Percentiles rank a stretch among this genome's conserved stretches.
Conservation (phyloP, 1,140 invertebrate species). For the Pseudomyrmex flavicornis region DNA sequence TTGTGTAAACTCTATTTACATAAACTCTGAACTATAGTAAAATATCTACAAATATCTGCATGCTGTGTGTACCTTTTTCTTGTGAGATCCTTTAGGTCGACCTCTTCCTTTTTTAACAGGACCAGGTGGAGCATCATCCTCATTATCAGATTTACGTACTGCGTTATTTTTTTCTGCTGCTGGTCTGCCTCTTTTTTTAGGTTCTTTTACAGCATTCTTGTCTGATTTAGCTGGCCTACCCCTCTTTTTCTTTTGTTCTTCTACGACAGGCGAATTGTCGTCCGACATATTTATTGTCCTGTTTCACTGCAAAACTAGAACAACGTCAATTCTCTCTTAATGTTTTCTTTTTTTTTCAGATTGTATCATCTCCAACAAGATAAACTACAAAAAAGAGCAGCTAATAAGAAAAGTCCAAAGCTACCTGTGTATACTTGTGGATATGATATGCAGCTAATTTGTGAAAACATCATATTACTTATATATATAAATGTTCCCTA, state of each 20-base stretch:
- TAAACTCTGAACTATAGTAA: no score
- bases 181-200: conserved; percentile 83
- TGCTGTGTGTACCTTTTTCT: conserved; percentile 81
- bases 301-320: conserved; percentile 57
- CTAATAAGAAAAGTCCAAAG: background rate
- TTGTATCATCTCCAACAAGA: conserved; percentile 29
- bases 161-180: conserved; percentile 82
- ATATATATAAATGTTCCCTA: background rate
- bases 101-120: conserved; percentile 85
- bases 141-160: conserved; percentile 82
- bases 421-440: background rate
- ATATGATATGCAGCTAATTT: background rate
- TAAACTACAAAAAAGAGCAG: background rate
- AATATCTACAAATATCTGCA: background rate
- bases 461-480: background rate
- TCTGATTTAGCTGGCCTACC: conserved; percentile 83
- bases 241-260: conserved; percentile 84
- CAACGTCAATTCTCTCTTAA: background rate
- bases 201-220: conserved; percentile 81
- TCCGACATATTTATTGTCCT: conserved; percentile 81
- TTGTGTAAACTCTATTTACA: no score
- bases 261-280: conserved; percentile 83
- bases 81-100: conserved; percentile 84
- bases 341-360: conserved; percentile 33
- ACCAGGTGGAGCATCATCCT: conserved; percentile 82